Evolutionary conservation across 2,113 vertebrate species (phyloP), one percentile per base, ranked within the genome.

Genomic region (Herpetotheres cachinnans): DNA sequence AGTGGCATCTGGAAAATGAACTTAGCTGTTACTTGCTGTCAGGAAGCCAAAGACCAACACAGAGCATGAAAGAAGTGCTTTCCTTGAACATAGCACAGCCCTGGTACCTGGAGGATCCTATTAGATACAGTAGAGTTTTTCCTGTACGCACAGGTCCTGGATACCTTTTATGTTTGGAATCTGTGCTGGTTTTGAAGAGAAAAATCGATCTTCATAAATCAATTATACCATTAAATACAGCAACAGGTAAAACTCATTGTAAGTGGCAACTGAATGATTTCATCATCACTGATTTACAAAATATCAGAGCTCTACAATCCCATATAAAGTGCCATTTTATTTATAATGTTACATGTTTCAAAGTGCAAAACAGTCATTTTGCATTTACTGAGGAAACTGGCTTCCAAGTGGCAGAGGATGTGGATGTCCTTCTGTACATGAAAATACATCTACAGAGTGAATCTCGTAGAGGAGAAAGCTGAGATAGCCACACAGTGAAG

Each of bases 311-410:
- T 91, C 36, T 47, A 21, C 12, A 63, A 22, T 47, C 36, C 27
- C 16, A 3, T 19, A 16, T 25, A 32, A 27, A 73, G 27, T n/a
- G 25, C 13, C 2, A 0, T 52, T 42, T 42, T 42, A 42, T 42
- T 42, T 42, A 42, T 42, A 76, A 47, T 4, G 26, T 34, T 36
- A 7, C 0, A 0, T 36, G 38, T 67, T 7, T 3, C 77, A 76
- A 76, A 84, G 27, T 24, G n/a, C 69, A 86, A 84, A 78, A 70
- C 21, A 32, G 55, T 9, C 5, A 32, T 65, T 86, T 88, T 65
- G 40, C 16, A 7, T 89, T 92, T 69, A 67, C 47, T 47, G 54
- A 50, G 59, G 66, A 93, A 89, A 66, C 2, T 27, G 50, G 0
- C 36, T 83, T 82, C 69, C 70, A 79, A 82, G n/a, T 8, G 12